Conservation (phyloP, 2,113 vertebrate genomes). For the Ariopsis seemanni region DNA sequence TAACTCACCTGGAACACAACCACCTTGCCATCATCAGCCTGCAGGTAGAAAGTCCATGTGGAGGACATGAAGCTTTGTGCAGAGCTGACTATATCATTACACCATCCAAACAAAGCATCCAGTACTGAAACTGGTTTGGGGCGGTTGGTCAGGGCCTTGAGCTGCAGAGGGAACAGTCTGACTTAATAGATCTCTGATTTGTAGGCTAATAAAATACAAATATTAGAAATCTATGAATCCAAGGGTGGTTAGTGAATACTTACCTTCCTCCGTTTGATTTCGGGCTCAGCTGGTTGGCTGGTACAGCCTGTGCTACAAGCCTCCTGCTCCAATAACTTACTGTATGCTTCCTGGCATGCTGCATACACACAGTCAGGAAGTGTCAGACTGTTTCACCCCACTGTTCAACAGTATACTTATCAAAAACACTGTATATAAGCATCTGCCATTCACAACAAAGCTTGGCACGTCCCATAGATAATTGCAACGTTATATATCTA, state of each 20-base stretch:
- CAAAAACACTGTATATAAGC: constrained; percentile 13
- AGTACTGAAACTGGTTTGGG: constrained; percentile 77
- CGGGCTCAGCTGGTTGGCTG: constrained; percentile 80
- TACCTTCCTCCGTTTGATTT: constrained; percentile 85
- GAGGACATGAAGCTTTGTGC: constrained; percentile 97
- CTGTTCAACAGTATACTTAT: not conserved
- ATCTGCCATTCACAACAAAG: constrained; percentile 58
- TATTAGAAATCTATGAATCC: not conserved
- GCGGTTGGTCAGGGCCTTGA: constrained; percentile 72
- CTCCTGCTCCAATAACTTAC: constrained; percentile 80
- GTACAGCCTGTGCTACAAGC: constrained; percentile 86
- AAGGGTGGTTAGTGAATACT: not conserved
- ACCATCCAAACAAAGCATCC: constrained; percentile 87
- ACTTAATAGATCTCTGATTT: not conserved
- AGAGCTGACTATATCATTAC: constrained; percentile 90
- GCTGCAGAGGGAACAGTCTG: constrained; percentile 52
- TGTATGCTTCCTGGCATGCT: constrained; percentile 94
- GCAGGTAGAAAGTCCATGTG: constrained; percentile 97
- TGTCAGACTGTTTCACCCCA: not conserved
- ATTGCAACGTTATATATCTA: not conserved
- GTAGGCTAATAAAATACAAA: not conserved
- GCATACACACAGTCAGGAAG: constrained; percentile 37
- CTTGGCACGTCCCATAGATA: constrained; percentile 36
- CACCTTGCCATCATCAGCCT: constrained; percentile 91
- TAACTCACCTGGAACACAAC: constrained; percentile 90